Conservation (phyloP, 2,113 vertebrate genomes). For the Cygnus atratus region DNA sequence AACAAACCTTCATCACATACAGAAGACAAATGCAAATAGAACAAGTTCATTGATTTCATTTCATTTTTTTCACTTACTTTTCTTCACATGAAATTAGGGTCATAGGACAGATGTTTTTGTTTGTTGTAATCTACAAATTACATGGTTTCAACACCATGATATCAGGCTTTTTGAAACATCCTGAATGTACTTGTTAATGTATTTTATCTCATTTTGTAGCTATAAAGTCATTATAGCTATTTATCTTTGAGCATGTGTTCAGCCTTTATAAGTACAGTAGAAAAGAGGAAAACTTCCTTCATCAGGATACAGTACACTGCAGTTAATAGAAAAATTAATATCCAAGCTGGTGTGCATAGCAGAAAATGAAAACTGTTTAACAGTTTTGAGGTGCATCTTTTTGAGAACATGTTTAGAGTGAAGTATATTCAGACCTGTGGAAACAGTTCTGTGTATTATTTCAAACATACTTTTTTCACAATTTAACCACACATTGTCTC, state of each 20-base stretch:
- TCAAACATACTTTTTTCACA: not conserved
- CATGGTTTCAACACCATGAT: not conserved
- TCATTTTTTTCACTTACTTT: not conserved
- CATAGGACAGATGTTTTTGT: not conserved
- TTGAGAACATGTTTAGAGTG: not conserved
- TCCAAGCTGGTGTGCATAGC: not conserved
- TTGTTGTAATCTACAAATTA: not conserved
- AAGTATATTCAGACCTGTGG: not conserved
- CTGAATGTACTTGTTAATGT: not conserved
- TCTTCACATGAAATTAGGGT: not conserved
- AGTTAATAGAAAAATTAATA: not conserved
- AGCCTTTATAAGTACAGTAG: not conserved
- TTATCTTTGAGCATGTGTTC: not conserved
- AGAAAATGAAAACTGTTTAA: not conserved
- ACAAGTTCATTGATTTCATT: not conserved
- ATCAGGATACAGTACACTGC: not conserved
- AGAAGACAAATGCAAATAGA: not conserved
- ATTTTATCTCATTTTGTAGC: not conserved
- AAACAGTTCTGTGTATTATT: not conserved
- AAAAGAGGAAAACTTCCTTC: not conserved
- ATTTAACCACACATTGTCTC: not conserved
- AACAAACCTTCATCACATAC: not conserved
- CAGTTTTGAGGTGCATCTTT: not conserved
- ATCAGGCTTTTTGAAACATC: not conserved
- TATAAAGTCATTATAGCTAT: not conserved